Base-by-base conservation (phyloP, 2,888 invertebrate species). In the Nesidiocoris tenuis region DNA sequence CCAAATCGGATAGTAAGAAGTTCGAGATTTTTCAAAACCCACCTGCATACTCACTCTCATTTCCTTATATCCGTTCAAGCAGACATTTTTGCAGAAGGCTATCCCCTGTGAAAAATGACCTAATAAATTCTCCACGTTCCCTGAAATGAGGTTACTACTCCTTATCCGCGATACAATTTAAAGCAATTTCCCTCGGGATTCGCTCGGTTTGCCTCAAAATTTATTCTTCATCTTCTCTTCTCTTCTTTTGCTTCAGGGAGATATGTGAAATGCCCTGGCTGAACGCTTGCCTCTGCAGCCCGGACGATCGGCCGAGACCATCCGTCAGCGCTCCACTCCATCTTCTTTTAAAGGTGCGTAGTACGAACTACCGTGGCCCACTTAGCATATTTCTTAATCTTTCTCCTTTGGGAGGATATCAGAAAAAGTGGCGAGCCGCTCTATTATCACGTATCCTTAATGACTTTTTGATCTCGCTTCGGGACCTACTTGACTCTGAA, bases 251-350 rank as follows among this genome's bases (percentile, higher is more conserved):
- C n/a, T 70, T 23, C 63, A 72, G 72, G 72, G 72, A 63, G 63
- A 61, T 59, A 74, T 75, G 66, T 66, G 78, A 65, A 61, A 80
- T 80, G 80, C 79, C 80, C 56, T 80, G 80, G 80, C 70, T 80
- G 54, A 79, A 79, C 68, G 78, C 79, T 18, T 80, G 80, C 70
- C 77, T 80, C 56, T 80, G 80, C 76, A 77, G 79, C 22, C 78
- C 78, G 23, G 77, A 78, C 23, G 79, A 79, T 54, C 75, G 79
- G 77, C 79, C 77, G n/a, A 75, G 80, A 54, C 80, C 80, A 61
- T 76, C 77, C 54, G 79, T 80, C 72, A 80, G 79, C 61, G 79
- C 80, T 2, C 80, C 80, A 17, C 74, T 80, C 12, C 80, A 80
- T 71, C 79, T 80, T 55, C 70, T 80, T 18, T 65, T 79, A 18